Base-by-base conservation (phyloP, 1,140 invertebrate species). In the Olivierus martensii region DNA sequence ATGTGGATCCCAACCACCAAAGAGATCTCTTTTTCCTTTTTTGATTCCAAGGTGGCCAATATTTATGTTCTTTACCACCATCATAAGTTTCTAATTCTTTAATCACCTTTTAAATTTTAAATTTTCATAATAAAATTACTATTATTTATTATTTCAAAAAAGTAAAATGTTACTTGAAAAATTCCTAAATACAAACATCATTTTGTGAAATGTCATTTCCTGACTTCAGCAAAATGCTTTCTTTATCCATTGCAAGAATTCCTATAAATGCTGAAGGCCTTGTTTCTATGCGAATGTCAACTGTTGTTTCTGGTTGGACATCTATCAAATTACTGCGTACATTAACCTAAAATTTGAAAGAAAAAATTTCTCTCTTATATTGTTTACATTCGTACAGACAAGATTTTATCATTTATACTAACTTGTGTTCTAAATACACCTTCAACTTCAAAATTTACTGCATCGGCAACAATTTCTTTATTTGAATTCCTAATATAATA, bases 241-340 rank as follows among this genome's bases (percentile, higher is more conserved):
- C 85, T 66, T 93, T 84, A 71, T 95, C 91, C 7, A 95, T 77
- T 1, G 84, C 84, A 61, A 91, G 72, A 18, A 95, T 66, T 50
- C 85, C 87, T 53, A 95, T 78, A 60, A 82, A 83, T 2, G 89
- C 90, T 65, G 89, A 83, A 1, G 88, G 84, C 62, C 82, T 83
- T 1, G 88, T 79, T 38, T 75, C 75, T 4, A 95, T 75, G 2
- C 74, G 75, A 0, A 92, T 70, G 55, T 83, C 78, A 9, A 91
- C 77, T 35, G 79, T 75, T 28, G 77, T 73, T 1, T 81, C 84
- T 6, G 85, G 86, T 50, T 75, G 73, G 1, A 78, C 77, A 69
- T 80, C 73, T 12, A 73, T 70, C 0, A 77, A 73, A 37, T 69
- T 74, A 2, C 79, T 56, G 62, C 73, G 70, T 44, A 81, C 63